Percentiles rank a stretch among this genome's conserved stretches.
These are phyloP conservation scores for Sphaerophoria rueppellii DNA, from an alignment of 2,888 invertebrate species.

Conservation along the genomic window DNA sequence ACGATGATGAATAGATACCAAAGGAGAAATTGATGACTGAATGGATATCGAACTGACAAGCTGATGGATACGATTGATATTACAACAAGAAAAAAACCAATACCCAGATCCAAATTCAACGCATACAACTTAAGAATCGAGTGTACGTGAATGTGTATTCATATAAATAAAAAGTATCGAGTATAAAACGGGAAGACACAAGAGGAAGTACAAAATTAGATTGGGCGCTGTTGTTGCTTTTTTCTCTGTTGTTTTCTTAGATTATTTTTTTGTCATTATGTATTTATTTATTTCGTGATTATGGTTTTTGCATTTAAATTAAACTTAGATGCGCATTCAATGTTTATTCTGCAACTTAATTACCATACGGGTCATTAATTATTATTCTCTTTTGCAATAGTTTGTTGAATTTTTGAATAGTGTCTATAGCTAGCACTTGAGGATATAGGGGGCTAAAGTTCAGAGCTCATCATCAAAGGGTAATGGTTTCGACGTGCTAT, in stretches of 20 bases:
- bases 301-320: conserved; percentile 47
- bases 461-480: conserved; percentile 31
- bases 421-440: conserved; percentile 1
- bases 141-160: not conserved
- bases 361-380: conserved; percentile 65
- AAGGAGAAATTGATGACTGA: conserved; percentile 73
- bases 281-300: conserved; percentile 10
- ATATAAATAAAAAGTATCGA: conserved; percentile 17
- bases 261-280: conserved; percentile 12
- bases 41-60: conserved; percentile 74
- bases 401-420: conserved; percentile 2
- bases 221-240: conserved; percentile 34
- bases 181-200: conserved; percentile 29
- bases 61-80: conserved; percentile 73
- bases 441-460: not conserved
- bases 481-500: conserved; percentile 1
- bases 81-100: conserved; percentile 33
- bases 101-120: conserved; percentile 17
- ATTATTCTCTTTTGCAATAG: conserved; percentile 31
- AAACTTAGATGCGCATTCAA: conserved; percentile 64
- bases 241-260: conserved; percentile 4
- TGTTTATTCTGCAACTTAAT: conserved; percentile 57
- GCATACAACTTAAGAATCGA: not conserved
- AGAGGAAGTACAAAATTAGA: conserved; percentile 66
- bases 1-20: conserved; percentile 73